Evolutionary conservation across 2,113 vertebrate genomes (phyloP).

Genomic region (Pelobates fuscus): DNA sequence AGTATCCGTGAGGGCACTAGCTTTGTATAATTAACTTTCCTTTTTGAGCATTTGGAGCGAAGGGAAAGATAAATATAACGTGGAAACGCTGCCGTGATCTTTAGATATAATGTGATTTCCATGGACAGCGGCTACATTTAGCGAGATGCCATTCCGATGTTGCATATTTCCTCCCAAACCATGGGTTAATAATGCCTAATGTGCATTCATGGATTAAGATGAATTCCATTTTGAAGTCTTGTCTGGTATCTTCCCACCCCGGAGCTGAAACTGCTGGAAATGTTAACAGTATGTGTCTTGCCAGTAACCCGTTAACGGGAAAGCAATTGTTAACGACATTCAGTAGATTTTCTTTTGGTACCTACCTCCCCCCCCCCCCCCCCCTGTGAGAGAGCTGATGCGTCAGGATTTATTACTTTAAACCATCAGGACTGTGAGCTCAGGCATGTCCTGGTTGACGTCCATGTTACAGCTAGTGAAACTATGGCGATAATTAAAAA

Average conservation of each 20-base stretch:
- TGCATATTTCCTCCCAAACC: background rate
- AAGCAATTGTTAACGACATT: too few relatives aligned
- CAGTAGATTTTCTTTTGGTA: too few relatives aligned
- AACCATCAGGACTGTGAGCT: too few relatives aligned
- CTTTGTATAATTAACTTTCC: constrained; percentile 21
- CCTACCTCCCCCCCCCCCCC: too few relatives aligned
- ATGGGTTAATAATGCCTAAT: constrained; percentile 27
- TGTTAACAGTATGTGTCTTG: constrained; percentile 7
- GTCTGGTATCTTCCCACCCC: constrained; percentile 8
- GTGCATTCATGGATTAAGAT: constrained; percentile 22
- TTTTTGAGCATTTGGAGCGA: constrained; percentile 1
- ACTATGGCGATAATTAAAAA: too few relatives aligned
- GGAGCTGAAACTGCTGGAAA: background rate
- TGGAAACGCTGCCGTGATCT: background rate
- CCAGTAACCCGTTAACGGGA: too few relatives aligned
- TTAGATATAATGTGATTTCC: background rate
- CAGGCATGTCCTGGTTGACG: too few relatives aligned
- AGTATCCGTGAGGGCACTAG: background rate
- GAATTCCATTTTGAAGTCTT: background rate
- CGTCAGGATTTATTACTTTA: too few relatives aligned
- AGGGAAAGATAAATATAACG: constrained; percentile 29
- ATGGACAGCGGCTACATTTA: background rate
- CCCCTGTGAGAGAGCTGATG: too few relatives aligned
- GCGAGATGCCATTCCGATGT: background rate
- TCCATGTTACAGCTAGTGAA: too few relatives aligned